These are phyloP conservation scores for Sebastes itinus DNA, from an alignment of 2,797 vertebrate species.

Conservation along the genomic window DNA sequence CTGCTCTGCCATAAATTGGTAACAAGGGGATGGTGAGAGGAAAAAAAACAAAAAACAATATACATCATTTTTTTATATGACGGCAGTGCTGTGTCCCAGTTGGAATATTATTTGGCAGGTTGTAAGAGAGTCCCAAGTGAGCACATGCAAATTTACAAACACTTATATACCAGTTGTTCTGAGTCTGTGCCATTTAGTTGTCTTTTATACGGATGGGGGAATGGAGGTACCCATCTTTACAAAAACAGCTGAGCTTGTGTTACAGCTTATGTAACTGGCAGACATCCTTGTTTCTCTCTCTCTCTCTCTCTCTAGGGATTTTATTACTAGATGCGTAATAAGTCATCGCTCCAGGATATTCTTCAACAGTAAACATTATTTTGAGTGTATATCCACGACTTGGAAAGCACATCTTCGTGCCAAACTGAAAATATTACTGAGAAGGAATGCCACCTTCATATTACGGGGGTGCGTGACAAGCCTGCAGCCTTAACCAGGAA, in stretches of 20 bases:
- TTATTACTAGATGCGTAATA: conserved; percentile 65
- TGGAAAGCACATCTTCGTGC: conserved; percentile 44
- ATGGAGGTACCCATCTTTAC: conserved; percentile 40
- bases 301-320: conserved; percentile 53
- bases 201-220: conserved; percentile 45
- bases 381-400: conserved; percentile 49
- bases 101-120: conserved; percentile 62
- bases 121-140: conserved; percentile 67
- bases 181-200: conserved; percentile 55
- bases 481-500: conserved; percentile 41
- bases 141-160: conserved; percentile 65
- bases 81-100: conserved; percentile 46
- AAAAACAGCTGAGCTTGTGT: conserved; percentile 58
- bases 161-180: conserved; percentile 55
- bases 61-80: conserved; percentile 53
- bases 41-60: conserved; percentile 68
- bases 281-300: conserved; percentile 60
- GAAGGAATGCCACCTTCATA: conserved; percentile 45
- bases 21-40: conserved; percentile 61
- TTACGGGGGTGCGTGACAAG: conserved; percentile 36
- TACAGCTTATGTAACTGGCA: conserved; percentile 66
- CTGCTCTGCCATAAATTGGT: conserved; percentile 56
- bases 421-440: conserved; percentile 51
- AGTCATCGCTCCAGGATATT: conserved; percentile 66
- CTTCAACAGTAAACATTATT: conserved; percentile 70